Conservation (phyloP, 2,113 vertebrate genomes). For the Shinisaurus crocodilurus region DNA sequence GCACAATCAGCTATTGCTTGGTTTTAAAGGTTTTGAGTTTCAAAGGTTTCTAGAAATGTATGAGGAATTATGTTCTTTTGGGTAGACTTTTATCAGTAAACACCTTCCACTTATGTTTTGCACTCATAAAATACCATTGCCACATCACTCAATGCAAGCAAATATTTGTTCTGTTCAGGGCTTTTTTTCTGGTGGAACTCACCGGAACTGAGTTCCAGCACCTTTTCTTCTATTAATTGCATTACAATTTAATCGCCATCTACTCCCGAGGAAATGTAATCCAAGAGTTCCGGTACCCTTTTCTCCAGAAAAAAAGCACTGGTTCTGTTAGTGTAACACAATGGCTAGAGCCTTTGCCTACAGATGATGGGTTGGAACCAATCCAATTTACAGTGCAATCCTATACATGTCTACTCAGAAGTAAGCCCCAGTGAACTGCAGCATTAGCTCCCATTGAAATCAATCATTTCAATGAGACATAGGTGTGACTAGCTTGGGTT, state of each 20-base stretch:
- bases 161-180: not conserved
- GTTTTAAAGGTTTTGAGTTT: constrained; percentile 9
- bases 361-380: not conserved
- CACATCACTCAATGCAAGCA: not conserved
- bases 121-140: not conserved
- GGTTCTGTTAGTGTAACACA: too few relatives aligned
- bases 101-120: not conserved
- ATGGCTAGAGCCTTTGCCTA: not conserved
- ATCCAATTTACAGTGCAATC: not conserved
- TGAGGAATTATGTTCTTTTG: not conserved
- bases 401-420: not conserved
- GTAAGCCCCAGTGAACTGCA: not conserved
- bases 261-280: too few relatives aligned
- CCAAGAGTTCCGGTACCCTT: too few relatives aligned
- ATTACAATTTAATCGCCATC: too few relatives aligned
- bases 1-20: not conserved
- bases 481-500: not conserved
- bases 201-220: too few relatives aligned
- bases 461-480: not conserved
- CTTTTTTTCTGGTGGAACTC: too few relatives aligned
- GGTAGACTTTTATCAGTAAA: not conserved
- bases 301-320: too few relatives aligned
- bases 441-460: not conserved
- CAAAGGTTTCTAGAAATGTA: not conserved
- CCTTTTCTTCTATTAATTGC: too few relatives aligned